Percentiles rank a stretch among this genome's conserved stretches.
phyloP scores from a whole-genome alignment of 2,113 vertebrate species.

The Tragelaphus imberbis region DNA sequence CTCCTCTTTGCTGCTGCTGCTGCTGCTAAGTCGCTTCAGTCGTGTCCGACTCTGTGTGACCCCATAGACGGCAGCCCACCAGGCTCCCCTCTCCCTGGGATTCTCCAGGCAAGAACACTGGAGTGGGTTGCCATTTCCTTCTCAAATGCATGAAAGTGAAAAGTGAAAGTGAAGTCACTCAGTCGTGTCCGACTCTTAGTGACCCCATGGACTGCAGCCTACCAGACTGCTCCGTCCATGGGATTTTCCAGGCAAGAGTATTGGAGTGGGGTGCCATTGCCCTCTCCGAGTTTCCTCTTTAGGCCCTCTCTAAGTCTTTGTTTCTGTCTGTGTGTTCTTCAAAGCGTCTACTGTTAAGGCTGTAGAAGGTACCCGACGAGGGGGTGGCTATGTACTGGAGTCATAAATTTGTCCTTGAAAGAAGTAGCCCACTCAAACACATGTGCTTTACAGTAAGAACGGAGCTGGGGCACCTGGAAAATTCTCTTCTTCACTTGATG shows the following conservation, averaged over 20 bases:
- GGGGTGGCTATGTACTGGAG: not conserved
- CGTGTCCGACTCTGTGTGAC: no score
- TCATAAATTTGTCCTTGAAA: conserved; percentile 26
- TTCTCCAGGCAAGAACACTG: no score
- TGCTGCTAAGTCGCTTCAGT: no score
- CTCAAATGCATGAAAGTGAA: no score
- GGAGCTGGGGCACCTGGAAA: conserved; percentile 47
- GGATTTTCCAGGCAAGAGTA: no score
- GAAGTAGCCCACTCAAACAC: not conserved
- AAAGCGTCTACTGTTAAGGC: not conserved
- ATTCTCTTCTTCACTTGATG: conserved; percentile 45
- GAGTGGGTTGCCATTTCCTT: no score
- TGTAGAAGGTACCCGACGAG: not conserved
- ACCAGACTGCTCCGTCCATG: no score
- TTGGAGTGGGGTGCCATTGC: no score
- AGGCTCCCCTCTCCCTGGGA: no score
- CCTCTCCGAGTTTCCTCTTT: not conserved
- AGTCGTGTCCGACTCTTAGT: no score
- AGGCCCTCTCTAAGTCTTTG: not conserved
- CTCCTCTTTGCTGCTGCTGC: not conserved
- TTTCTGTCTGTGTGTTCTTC: not conserved
- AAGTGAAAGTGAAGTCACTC: no score
- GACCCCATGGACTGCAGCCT: fast-evolving
- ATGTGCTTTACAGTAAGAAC: not conserved
- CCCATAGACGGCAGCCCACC: no score